Base-by-base conservation (phyloP, 2,113 vertebrate species). In the Numenius arquata region DNA sequence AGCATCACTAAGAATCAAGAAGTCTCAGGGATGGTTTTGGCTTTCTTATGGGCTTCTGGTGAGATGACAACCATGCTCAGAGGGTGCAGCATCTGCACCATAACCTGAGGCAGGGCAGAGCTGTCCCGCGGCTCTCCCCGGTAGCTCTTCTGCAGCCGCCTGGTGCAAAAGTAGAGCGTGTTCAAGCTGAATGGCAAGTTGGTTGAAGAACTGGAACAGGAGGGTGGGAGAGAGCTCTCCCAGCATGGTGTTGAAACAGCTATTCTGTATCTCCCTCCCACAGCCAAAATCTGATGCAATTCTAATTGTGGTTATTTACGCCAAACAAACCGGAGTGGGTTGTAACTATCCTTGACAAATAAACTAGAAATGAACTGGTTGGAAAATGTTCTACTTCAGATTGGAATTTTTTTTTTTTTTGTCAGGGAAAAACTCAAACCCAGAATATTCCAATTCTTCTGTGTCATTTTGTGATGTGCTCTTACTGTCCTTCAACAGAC, bases 241-340 rank as follows among this genome's bases (percentile, higher is more conserved):
- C 45, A 71, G 63, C 6, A 3, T 43, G 38, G 38, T 81, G n/a
- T 7, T 30, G 52, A 80, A 84, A 58, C n/a, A 82, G 41, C 84
- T 18, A 23, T 45, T 81, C 77, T 11, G 2, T 2, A 38, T 76
- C 53, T 73, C n/a, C 58, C 21, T 87, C 32, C 70, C 23, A 40
- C 70, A 92, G 87, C 95, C 94, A 96, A 80, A 82, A 63, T 80
- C 89, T 95, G 95, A 94, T 92, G 94, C 87, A 95, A 90, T 90
- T 90, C 86, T 84, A 29, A 45, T 72, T 85, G 52, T 75, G 20
- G 20, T 91, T 95, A 78, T 89, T 86, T 89, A 59, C 3, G 2
- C 76, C 87, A 93, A 89, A 89, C 8, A 12, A 93, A 82, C 30
- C 8, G 13, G 47, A 56, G 56, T 40, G 43, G 65, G 47, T 76